Base-by-base conservation (phyloP, 2,113 vertebrate genomes). In the Oenanthe oenanthe region DNA sequence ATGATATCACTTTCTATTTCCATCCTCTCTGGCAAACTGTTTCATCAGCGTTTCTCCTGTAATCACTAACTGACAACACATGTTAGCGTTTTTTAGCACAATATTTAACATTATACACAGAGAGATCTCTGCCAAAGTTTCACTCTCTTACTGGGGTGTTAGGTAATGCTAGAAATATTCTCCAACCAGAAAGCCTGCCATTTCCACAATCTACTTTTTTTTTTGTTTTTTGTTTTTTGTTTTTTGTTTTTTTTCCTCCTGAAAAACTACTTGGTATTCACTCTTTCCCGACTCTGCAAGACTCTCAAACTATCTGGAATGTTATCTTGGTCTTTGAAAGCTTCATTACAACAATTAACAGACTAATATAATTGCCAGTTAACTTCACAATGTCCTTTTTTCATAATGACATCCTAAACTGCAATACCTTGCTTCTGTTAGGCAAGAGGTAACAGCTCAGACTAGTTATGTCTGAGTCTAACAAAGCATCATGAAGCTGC, bases 1-100 rank as follows among this genome's bases (percentile, higher is more conserved):
- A 97, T 92, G 54, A 95, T 34, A 91, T 87, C 72, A 96, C 77
- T 92, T 93, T 89, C 68, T 94, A 88, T 93, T 95, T 96, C 95
- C 58, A 90, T 61, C 63, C 51, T 48, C 95, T 88, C 86, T 96
- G 95, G 95, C 85, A 89, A 18, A 42, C 15, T 63, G 70, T 93
- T 88, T 93, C 92, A 95, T 61, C 82, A 93, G 61, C 77, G 54
- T 81, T 96, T 88, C 81, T 94, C 56, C 50, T 70, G 31, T 92
- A 74, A 78, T 81, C 62, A 86, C 79, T 96, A 97, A 97, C 54
- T 95, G 77, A 96, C 77, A 96, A 83, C 92, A 97, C 43, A 94
- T 91, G 94, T 31, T 94, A 80, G 76, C 47, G 93, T 94, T 96
- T 96, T 94, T 89, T 62, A 97, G 45, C 38, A 75, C 54, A 94